Percentiles rank a stretch among this genome's conserved stretches.
These are phyloP conservation scores for Catostomus latipinnis DNA, from an alignment of 2,797 vertebrate species.

Conservation along the genomic window DNA sequence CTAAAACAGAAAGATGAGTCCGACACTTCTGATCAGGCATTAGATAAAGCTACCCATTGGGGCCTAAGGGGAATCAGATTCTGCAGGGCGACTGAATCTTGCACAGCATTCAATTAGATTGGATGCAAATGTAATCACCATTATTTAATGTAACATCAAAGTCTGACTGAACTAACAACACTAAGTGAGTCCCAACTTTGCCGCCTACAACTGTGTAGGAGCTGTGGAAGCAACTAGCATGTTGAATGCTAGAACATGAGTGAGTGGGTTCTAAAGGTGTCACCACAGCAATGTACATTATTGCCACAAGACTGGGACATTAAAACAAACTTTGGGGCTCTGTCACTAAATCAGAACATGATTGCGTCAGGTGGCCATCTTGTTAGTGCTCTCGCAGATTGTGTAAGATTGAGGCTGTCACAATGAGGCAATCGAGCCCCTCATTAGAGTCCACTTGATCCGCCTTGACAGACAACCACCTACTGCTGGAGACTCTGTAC, in stretches of 20 bases:
- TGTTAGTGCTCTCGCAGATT: slow-evolving; percentile 47
- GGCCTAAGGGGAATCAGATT: no score
- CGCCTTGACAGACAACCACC: slow-evolving; percentile 33
- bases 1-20: no score
- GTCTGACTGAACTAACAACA: not conserved
- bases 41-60: no score
- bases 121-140: not conserved
- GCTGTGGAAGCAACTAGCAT: not conserved
- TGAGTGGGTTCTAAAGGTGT: slow-evolving; percentile 37
- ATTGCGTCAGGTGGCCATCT: slow-evolving; percentile 50
- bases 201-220: not conserved
- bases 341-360: slow-evolving; percentile 40
- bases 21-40: no score
- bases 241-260: not conserved
- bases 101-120: no score
- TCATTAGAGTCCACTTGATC: slow-evolving; percentile 46
- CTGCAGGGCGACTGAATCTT: no score
- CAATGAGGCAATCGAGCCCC: slow-evolving; percentile 21
- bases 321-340: slow-evolving; percentile 31
- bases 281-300: slow-evolving; percentile 36
- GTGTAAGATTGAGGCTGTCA: slow-evolving; percentile 49
- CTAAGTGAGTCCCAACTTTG: not conserved
- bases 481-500: slow-evolving; percentile 10
- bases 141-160: not conserved
- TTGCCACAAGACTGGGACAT: slow-evolving; percentile 27